phyloP scores from a whole-genome alignment of 1,140 invertebrate genomes.

The Harpegnathos saltator region DNA sequence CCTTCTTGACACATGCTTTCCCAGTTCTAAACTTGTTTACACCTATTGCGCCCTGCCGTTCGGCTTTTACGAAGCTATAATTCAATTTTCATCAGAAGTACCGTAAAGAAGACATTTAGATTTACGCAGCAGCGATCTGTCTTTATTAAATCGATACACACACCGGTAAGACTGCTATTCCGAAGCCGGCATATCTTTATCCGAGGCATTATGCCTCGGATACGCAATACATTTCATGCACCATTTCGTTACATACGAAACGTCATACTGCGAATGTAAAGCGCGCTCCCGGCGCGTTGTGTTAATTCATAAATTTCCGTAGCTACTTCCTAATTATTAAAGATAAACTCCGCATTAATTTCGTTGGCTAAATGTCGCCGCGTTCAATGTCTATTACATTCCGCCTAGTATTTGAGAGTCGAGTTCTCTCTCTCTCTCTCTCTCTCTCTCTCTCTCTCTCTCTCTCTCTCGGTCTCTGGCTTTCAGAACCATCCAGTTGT shows the following conservation, averaged over 20 bases:
- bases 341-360: background rate
- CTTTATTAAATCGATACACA: constrained; percentile 47
- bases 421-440: background rate
- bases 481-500: background rate
- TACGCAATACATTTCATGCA: background rate
- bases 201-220: too few relatives aligned
- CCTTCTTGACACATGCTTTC: constrained; percentile 33
- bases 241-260: background rate
- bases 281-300: background rate
- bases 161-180: background rate
- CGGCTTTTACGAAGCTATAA: constrained; percentile 26
- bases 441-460: too few relatives aligned
- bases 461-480: too few relatives aligned
- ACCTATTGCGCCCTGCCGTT: constrained; percentile 17
- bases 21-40: constrained; percentile 46
- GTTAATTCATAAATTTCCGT: constrained; percentile 21
- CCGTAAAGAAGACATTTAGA: constrained; percentile 28
- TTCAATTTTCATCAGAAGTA: constrained; percentile 44
- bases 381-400: background rate
- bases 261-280: background rate
- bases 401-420: background rate
- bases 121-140: constrained; percentile 15
- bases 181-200: background rate
- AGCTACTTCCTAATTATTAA: constrained; percentile 6
- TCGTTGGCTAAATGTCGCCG: background rate